Conservation (phyloP, 92 coral and sea anemone genomes). For the Epizoanthus illoricatus region DNA sequence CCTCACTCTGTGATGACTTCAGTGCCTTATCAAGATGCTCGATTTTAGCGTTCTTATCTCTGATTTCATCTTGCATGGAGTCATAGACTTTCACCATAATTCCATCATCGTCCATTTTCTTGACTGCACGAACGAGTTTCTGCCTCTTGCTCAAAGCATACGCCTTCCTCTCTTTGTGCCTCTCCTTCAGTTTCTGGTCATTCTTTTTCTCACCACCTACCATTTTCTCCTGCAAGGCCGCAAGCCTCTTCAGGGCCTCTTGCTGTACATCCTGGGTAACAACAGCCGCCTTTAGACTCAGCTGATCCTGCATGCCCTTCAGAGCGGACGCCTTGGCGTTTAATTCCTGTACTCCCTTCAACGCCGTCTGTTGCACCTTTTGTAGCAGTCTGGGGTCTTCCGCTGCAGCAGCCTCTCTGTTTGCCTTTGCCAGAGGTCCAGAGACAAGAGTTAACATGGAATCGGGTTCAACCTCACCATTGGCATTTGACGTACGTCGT, state of each 20-base stretch:
- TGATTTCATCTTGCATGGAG: conserved; percentile 88
- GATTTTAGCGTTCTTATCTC: conserved; percentile 65
- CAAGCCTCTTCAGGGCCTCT: conserved; percentile 77
- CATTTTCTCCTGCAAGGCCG: conserved; percentile 81
- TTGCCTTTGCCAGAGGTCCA: conserved; percentile 26
- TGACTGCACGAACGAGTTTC: conserved; percentile 77
- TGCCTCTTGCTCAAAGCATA: conserved; percentile 74
- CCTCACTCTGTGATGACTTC: conserved; percentile 63
- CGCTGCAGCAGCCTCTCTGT: conserved; percentile 19
- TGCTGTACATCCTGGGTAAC: conserved; percentile 62
- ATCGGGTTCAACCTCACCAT: conserved; percentile 14
- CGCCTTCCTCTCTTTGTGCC: conserved; percentile 75
- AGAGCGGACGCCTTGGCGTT: conserved; percentile 49
- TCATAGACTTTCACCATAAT: conserved; percentile 94
- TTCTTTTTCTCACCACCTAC: conserved; percentile 94
- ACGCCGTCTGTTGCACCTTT: conserved; percentile 53
- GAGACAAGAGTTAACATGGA: conserved; percentile 4
- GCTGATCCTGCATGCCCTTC: conserved; percentile 53
- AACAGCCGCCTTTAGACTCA: conserved; percentile 13
- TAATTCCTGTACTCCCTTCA: conserved; percentile 47
- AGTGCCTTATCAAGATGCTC: conserved; percentile 70
- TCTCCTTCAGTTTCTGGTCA: conserved; percentile 85
- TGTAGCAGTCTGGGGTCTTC: conserved; percentile 41
- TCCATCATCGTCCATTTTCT: conserved; percentile 92
- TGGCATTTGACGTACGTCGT: conserved; percentile 18